phyloP scores from a whole-genome alignment of 2,888 invertebrate species.

The Sipha maydis region DNA sequence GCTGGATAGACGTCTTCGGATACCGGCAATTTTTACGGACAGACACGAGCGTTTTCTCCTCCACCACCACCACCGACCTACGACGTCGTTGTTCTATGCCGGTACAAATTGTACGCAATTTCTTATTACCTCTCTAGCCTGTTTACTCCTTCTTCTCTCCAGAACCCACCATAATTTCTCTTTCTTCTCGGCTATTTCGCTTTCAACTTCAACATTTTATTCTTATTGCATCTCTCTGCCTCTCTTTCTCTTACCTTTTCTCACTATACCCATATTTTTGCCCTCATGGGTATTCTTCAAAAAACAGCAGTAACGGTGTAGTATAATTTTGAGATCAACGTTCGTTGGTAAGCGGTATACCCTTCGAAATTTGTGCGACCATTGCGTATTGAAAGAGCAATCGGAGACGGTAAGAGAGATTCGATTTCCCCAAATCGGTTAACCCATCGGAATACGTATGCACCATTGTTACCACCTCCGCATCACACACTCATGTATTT shows the following conservation, averaged over 20 bases:
- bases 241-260: no score
- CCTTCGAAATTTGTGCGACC: no score
- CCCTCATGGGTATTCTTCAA: no score
- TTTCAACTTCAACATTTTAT: no score
- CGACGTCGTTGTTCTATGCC: background rate
- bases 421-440: background rate
- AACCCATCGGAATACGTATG: slow-evolving; percentile 16
- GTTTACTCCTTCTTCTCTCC: background rate
- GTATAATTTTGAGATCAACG: background rate
- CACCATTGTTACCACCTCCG: background rate
- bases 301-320: no score
- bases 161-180: background rate
- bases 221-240: no score
- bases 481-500: background rate
- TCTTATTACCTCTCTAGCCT: slow-evolving; percentile 31
- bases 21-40: slow-evolving; percentile 61
- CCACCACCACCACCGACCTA: slow-evolving; percentile 2
- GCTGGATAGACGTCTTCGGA: slow-evolving; percentile 59
- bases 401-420: no score
- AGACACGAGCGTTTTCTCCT: slow-evolving; percentile 39
- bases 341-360: no score
- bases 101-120: slow-evolving; percentile 57
- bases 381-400: no score
- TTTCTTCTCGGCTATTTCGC: no score
- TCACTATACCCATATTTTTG: no score